These are phyloP conservation scores for Rhadina sibilatrix DNA, from an alignment of 2,113 vertebrate species.

Conservation along the genomic window DNA sequence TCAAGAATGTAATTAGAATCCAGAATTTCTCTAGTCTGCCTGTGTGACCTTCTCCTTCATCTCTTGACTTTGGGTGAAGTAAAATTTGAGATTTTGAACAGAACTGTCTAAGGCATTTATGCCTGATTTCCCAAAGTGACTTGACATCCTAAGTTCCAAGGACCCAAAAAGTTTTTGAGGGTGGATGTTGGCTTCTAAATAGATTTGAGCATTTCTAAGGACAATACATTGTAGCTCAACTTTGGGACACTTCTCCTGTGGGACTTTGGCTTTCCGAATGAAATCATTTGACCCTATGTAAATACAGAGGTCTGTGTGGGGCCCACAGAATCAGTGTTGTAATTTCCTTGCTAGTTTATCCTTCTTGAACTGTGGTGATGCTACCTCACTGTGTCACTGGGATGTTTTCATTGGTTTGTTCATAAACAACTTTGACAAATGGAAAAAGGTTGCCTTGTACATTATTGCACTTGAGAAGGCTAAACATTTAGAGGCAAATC, in stretches of 20 bases:
- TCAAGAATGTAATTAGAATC: neutral
- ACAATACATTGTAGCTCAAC: fast-evolving
- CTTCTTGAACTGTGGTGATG: neutral
- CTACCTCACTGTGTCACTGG: neutral
- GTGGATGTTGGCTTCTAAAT: neutral
- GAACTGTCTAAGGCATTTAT: neutral
- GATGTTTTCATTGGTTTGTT: neutral
- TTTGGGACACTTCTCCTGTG: neutral
- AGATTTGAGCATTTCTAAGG: neutral
- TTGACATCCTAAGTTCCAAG: neutral
- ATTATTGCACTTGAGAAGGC: neutral
- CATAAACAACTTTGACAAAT: neutral
- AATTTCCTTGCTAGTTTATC: neutral
- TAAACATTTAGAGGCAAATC: neutral
- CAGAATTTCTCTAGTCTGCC: neutral
- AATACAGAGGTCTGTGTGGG: neutral
- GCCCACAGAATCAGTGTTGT: neutral
- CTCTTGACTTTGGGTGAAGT: neutral
- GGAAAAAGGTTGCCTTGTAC: neutral
- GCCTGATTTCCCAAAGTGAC: neutral
- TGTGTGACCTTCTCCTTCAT: neutral
- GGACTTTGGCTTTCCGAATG: neutral
- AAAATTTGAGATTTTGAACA: neutral
- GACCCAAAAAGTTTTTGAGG: neutral
- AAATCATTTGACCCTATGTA: neutral